Conservation (phyloP, 2,888 invertebrate species). For the Idaea dimidiata region DNA sequence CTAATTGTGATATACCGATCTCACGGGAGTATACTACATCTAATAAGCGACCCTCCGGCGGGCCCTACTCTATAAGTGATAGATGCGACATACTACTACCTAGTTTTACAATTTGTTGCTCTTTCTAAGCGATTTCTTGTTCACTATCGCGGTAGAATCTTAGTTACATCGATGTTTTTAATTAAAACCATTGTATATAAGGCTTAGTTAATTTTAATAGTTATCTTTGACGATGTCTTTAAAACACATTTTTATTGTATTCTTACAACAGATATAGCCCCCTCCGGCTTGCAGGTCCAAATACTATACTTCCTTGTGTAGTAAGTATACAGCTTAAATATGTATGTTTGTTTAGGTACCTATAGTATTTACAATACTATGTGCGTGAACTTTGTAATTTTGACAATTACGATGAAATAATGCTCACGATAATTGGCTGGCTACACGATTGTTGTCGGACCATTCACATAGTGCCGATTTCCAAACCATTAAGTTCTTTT, state of each 20-base stretch:
- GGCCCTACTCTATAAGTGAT: background rate
- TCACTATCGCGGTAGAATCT: background rate
- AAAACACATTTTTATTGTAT: no score
- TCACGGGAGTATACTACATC: conserved; percentile 43
- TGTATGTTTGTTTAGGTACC: no score
- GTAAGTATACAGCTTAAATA: no score
- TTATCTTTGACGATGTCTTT: no score
- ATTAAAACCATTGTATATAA: no score
- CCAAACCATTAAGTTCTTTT: no score
- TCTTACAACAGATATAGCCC: no score
- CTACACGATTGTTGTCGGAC: background rate
- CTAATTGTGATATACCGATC: conserved; percentile 74
- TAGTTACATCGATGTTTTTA: no score
- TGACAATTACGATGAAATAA: background rate
- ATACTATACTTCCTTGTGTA: no score
- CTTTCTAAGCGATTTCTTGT: background rate
- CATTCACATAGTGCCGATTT: no score
- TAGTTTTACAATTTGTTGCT: background rate
- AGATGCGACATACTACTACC: background rate
- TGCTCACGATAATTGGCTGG: background rate
- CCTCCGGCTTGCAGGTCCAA: no score
- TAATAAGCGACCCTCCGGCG: conserved; percentile 40
- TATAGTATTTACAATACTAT: background rate
- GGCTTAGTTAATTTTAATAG: no score
- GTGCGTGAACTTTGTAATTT: background rate